A percentile compares a stretch with the other conserved stretches of the same genome.
phyloP scores from a whole-genome alignment of 2,113 vertebrate genomes.

The Ibidorhyncha struthersii region DNA sequence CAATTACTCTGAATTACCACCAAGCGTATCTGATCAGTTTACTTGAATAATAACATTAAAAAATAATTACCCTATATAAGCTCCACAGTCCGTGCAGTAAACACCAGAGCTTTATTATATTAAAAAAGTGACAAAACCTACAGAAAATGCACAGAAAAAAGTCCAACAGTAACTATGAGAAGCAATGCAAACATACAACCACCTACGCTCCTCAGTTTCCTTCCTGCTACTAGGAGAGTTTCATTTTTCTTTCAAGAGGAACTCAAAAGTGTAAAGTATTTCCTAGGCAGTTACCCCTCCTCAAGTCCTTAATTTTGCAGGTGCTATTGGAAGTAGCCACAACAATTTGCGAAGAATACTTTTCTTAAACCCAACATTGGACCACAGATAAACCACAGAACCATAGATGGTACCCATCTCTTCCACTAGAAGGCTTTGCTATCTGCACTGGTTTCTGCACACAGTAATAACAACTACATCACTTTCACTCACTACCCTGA shows the following conservation, averaged over 20 bases:
- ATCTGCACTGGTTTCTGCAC: background rate
- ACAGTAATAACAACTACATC: background rate
- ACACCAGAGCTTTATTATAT: background rate
- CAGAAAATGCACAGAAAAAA: background rate
- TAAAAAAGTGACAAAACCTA: background rate
- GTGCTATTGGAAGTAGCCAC: background rate
- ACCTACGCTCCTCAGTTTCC: background rate
- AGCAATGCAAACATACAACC: background rate
- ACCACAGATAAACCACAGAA: background rate
- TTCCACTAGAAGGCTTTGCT: background rate
- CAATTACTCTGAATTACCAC: background rate
- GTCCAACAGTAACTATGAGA: rapidly evolving
- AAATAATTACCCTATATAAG: background rate
- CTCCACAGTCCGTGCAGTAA: background rate
- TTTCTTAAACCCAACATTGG: background rate
- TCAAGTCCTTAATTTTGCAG: background rate
- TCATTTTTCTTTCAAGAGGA: background rate
- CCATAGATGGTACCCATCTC: background rate
- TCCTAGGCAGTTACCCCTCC: background rate
- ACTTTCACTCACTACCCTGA: background rate
- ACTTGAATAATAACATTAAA: background rate
- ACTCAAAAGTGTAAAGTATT: background rate
- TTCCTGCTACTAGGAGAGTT: background rate
- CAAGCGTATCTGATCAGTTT: background rate
- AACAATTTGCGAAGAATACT: background rate